These are phyloP conservation scores for Melanotaenia boesemani DNA, from an alignment of 2,797 vertebrate genomes.

Conservation along the genomic window DNA sequence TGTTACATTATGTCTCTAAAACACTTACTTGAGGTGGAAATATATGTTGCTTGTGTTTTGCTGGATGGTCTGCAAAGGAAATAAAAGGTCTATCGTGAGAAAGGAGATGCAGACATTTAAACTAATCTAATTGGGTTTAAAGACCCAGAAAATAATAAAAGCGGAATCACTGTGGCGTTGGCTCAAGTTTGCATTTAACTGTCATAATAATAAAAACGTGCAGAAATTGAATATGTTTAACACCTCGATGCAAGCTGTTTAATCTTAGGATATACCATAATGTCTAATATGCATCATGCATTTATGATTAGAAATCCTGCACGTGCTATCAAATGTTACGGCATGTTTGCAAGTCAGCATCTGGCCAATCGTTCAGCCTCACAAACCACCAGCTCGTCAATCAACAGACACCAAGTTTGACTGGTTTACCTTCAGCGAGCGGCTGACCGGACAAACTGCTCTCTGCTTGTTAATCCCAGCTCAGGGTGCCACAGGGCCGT, in stretches of 20 bases:
- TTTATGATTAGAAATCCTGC: conserved; percentile 52
- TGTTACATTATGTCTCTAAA: conserved; percentile 5
- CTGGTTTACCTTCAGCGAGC: conserved; percentile 80
- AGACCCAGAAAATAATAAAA: not conserved
- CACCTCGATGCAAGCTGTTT: conserved; percentile 24
- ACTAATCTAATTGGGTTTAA: not conserved
- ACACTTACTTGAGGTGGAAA: conserved; percentile 44
- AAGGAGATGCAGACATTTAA: not conserved
- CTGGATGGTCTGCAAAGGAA: conserved; percentile 45
- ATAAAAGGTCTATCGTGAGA: conserved; percentile 26
- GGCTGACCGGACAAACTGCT: conserved; percentile 66
- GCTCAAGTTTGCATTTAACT: conserved; percentile 8
- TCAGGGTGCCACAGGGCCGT: conserved; percentile 74
- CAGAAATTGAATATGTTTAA: conserved; percentile 27
- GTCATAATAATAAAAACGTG: conserved; percentile 7
- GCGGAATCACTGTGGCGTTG: not conserved
- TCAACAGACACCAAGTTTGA: conserved; percentile 66
- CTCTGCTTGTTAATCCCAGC: conserved; percentile 76
- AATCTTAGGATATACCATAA: conserved; percentile 4
- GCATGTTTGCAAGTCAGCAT: conserved; percentile 53
- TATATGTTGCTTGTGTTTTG: conserved; percentile 15
- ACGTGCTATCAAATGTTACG: conserved; percentile 46
- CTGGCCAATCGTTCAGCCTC: conserved; percentile 23
- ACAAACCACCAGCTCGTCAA: conserved; percentile 57
- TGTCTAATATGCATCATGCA: conserved; percentile 57